phyloP scores from a whole-genome alignment of 2,113 vertebrate species.

The Nicator chloris region DNA sequence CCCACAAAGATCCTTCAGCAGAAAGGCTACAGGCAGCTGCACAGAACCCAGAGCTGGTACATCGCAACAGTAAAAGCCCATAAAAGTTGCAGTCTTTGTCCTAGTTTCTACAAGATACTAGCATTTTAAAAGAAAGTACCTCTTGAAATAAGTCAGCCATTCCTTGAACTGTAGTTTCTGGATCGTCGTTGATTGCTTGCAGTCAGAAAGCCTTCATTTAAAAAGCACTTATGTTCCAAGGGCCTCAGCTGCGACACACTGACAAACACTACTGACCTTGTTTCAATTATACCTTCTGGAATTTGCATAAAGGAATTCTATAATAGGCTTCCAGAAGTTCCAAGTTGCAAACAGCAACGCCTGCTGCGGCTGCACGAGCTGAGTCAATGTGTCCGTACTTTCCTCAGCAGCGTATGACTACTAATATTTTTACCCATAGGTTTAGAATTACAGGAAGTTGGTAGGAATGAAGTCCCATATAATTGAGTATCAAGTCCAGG shows the following conservation, averaged over 20 bases:
- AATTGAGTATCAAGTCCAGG: slow-evolving; percentile 80
- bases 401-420: slow-evolving; percentile 77
- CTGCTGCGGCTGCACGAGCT: slow-evolving; percentile 69
- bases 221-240: slow-evolving; percentile 66
- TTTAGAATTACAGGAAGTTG: slow-evolving; percentile 97
- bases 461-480: slow-evolving; percentile 82
- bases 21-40: slow-evolving; percentile 76
- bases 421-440: slow-evolving; percentile 94
- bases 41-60: slow-evolving; percentile 64
- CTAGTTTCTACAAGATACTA: slow-evolving; percentile 42
- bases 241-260: slow-evolving; percentile 66
- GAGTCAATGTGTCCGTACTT: slow-evolving; percentile 78
- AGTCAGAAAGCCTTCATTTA: slow-evolving; percentile 67
- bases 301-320: slow-evolving; percentile 70
- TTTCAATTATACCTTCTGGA: slow-evolving; percentile 72
- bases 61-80: slow-evolving; percentile 23
- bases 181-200: slow-evolving; percentile 67
- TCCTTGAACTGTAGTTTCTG: slow-evolving; percentile 70
- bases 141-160: slow-evolving; percentile 67
- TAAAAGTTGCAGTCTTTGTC: slow-evolving; percentile 37
- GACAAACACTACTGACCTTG: slow-evolving; percentile 71
- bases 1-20: slow-evolving; percentile 68
- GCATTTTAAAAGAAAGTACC: slow-evolving; percentile 35
- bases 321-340: slow-evolving; percentile 66
- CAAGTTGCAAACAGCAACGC: slow-evolving; percentile 65